Evolutionary conservation across 2,113 vertebrate species (phyloP).

Genomic region (Thinocorus orbignyianus): DNA sequence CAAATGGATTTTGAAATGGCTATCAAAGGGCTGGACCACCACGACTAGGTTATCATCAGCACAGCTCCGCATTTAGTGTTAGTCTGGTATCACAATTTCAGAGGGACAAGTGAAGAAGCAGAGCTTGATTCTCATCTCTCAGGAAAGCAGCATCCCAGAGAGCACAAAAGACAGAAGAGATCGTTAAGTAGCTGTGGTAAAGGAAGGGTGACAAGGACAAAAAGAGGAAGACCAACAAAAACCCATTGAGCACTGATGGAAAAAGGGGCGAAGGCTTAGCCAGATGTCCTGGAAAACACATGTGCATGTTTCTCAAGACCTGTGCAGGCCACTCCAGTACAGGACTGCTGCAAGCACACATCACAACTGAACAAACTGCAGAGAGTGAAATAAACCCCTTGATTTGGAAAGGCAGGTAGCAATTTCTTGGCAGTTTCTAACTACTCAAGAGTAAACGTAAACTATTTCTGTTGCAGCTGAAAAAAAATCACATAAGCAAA

Average conservation of each 20-base stretch:
- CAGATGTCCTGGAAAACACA: background rate
- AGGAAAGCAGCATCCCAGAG: background rate
- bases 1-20: background rate
- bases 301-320: background rate
- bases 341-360: background rate
- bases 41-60: background rate
- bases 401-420: background rate
- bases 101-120: background rate
- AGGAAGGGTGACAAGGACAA: background rate
- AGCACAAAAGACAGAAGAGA: background rate
- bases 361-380: background rate
- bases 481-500: background rate
- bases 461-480: background rate
- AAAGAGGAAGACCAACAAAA: constrained; percentile 2
- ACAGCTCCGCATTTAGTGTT: background rate
- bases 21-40: background rate
- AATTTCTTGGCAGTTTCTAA: background rate
- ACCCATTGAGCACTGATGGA: background rate
- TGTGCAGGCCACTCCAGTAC: background rate
- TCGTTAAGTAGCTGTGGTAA: background rate
- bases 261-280: background rate
- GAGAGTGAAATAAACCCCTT: background rate
- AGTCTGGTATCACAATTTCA: background rate
- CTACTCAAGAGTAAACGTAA: background rate
- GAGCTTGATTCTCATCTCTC: background rate